phyloP scores from a whole-genome alignment of 2,113 vertebrate genomes.

The Oceanodroma tethys region DNA sequence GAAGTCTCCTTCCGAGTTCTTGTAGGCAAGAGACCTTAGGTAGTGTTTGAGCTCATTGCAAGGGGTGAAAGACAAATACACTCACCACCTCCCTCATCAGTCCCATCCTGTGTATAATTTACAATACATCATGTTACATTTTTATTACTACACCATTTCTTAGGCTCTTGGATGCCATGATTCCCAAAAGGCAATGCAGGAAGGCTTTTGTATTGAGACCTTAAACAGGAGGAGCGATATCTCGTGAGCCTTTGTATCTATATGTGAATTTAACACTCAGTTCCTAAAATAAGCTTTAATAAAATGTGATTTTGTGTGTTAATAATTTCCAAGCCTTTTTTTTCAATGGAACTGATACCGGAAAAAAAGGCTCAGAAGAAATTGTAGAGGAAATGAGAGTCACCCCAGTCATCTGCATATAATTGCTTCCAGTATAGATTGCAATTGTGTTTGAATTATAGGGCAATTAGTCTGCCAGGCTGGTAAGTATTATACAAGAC shows the following conservation, averaged over 20 bases:
- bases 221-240: neutral
- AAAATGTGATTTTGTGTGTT: neutral
- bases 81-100: neutral
- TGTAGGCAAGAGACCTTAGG: neutral
- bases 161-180: neutral
- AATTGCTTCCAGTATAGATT: neutral
- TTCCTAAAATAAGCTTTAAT: slow-evolving; percentile 8
- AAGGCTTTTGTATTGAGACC: slow-evolving; percentile 32
- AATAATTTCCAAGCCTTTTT: neutral
- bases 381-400: slow-evolving; percentile 12
- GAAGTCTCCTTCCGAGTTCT: neutral
- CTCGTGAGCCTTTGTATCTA: neutral
- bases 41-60: neutral
- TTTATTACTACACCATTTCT: neutral
- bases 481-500: neutral
- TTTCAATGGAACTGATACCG: slow-evolving; percentile 4
- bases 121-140: neutral
- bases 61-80: neutral
- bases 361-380: neutral
- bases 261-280: neutral
- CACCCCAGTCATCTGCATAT: neutral
- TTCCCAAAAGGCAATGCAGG: slow-evolving; percentile 31
- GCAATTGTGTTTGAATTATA: slow-evolving; percentile 33
- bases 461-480: slow-evolving; percentile 38
- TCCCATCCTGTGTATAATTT: neutral